Evolutionary conservation across 1,140 invertebrate species (phyloP).

Genomic region (Bicyclus anynana): DNA sequence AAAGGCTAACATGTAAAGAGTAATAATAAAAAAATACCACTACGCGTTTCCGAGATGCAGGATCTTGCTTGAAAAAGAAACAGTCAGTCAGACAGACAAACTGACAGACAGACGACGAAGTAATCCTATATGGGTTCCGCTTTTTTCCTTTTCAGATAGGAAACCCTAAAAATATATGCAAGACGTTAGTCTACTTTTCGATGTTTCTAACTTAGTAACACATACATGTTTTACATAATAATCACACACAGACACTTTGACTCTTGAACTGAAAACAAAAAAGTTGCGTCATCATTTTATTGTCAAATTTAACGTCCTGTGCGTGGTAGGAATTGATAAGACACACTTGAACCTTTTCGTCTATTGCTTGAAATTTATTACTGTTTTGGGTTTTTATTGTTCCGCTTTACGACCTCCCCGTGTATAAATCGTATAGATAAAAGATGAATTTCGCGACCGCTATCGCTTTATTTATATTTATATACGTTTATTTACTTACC

Average conservation of each 20-base stretch:
- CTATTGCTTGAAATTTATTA: constrained; percentile 78
- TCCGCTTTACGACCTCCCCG: constrained; percentile 76
- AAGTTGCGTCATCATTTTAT: constrained; percentile 71
- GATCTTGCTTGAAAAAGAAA: no score
- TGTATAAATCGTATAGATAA: constrained; percentile 75
- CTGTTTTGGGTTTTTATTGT: constrained; percentile 80
- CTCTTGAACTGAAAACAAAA: constrained; percentile 14
- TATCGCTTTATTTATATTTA: constrained; percentile 47
- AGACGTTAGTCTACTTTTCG: no score
- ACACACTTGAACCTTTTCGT: constrained; percentile 74
- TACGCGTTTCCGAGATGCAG: no score
- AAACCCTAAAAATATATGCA: no score
- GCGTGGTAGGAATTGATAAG: constrained; percentile 77
- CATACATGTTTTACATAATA: not conserved
- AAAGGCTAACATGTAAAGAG: no score
- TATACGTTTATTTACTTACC: constrained; percentile 8
- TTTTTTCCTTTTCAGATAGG: no score
- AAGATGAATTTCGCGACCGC: constrained; percentile 71
- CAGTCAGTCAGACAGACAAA: no score
- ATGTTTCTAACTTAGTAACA: no score
- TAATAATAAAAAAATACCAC: no score
- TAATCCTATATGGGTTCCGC: no score
- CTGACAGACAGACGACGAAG: no score
- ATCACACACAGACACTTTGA: not conserved
- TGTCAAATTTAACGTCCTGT: constrained; percentile 62